phyloP scores from a whole-genome alignment of 2,797 vertebrate species.

The Helicolenus hilgendorfi region DNA sequence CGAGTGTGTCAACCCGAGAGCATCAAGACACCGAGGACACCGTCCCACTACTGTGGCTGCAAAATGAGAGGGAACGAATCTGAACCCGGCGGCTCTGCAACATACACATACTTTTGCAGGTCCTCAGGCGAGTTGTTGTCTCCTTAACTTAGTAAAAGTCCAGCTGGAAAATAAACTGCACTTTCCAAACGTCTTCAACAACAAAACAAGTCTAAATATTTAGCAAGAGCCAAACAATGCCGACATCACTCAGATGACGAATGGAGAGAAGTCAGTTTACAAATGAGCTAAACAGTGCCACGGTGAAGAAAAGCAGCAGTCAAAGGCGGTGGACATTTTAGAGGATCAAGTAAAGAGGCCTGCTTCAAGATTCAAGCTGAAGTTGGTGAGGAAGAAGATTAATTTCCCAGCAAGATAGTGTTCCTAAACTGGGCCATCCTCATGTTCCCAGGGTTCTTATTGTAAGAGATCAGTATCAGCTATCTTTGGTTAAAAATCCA shows the following conservation, averaged over 20 bases:
- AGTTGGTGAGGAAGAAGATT: too few species aligned
- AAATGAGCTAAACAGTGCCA: not conserved
- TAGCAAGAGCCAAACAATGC: conserved; percentile 28
- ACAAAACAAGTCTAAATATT: conserved; percentile 71
- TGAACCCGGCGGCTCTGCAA: not conserved
- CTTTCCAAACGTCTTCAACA: conserved; percentile 1
- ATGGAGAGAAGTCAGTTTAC: conserved; percentile 12
- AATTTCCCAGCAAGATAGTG: too few species aligned
- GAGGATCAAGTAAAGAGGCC: too few species aligned
- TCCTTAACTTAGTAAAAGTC: not conserved
- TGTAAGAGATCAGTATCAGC: too few species aligned
- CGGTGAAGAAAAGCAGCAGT: not conserved
- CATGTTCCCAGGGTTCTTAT: too few species aligned
- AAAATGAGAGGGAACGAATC: not conserved
- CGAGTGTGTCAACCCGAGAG: not conserved
- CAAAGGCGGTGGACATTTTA: not conserved
- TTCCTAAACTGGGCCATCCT: too few species aligned
- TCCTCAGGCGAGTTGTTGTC: not conserved
- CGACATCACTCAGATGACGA: not conserved
- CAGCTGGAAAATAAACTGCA: not conserved
- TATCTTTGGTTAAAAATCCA: too few species aligned
- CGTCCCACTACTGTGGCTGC: not conserved
- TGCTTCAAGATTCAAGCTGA: too few species aligned
- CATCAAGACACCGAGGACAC: not conserved
- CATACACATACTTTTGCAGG: rapidly evolving